These are phyloP conservation scores for Acronicta aceris DNA, from an alignment of 2,888 invertebrate genomes.

Conservation along the genomic window DNA sequence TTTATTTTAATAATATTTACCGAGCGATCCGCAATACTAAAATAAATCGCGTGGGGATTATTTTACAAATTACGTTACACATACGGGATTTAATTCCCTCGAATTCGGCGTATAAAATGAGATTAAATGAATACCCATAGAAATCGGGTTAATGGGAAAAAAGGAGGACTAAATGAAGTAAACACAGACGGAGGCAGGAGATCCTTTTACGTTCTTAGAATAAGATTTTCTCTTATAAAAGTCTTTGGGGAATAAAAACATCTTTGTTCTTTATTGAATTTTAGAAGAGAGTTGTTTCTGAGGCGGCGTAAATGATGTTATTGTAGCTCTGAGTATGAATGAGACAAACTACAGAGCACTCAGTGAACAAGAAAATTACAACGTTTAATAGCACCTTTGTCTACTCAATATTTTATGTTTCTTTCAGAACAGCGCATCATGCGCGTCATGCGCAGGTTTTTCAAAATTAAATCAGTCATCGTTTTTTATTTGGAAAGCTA, in stretches of 20 bases:
- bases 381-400: too few relatives aligned
- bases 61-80: constrained; percentile 45
- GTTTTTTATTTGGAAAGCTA: too few relatives aligned
- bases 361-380: not conserved
- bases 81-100: constrained; percentile 40
- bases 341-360: not conserved
- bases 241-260: constrained; percentile 50
- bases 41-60: constrained; percentile 30
- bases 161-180: constrained; percentile 56
- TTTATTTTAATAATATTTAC: constrained; percentile 26
- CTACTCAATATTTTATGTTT: too few relatives aligned
- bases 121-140: constrained; percentile 52
- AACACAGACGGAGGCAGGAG: constrained; percentile 37
- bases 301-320: constrained; percentile 5
- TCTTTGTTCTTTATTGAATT: constrained; percentile 59
- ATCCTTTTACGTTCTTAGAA: constrained; percentile 56
- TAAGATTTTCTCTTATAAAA: constrained; percentile 53
- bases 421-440: too few relatives aligned
- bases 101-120: constrained; percentile 33
- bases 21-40: constrained; percentile 6
- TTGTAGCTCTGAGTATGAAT: constrained; percentile 10
- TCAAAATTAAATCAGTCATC: too few relatives aligned
- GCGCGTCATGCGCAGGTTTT: too few relatives aligned
- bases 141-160: constrained; percentile 55
- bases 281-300: constrained; percentile 38